Percentiles rank a stretch among this genome's conserved stretches.
Evolutionary conservation across 2,797 vertebrate genomes (phyloP).

Genomic region (Rhinoraja longicauda): DNA sequence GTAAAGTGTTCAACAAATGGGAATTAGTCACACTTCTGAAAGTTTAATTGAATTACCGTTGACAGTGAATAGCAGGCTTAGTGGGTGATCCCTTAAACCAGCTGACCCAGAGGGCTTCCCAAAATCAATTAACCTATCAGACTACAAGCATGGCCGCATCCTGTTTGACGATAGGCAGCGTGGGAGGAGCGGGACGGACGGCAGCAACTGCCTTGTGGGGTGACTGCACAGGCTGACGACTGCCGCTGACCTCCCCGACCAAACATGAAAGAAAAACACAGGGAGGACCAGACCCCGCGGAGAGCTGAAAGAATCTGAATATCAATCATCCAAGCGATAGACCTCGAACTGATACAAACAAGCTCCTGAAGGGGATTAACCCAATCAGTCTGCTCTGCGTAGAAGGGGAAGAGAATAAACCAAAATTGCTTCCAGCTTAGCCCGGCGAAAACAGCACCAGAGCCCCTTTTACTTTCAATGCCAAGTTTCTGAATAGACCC

Average conservation of each 20-base stretch:
- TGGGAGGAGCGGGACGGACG: conserved; percentile 62
- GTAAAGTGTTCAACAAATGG: conserved; percentile 67
- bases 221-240: conserved; percentile 47
- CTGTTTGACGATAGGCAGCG: conserved; percentile 52
- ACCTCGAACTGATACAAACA: conserved; percentile 45
- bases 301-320: conserved; percentile 51
- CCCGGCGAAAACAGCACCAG: not conserved
- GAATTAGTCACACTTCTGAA: conserved; percentile 78
- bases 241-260: conserved; percentile 50
- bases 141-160: conserved; percentile 59
- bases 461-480: conserved; percentile 19
- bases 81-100: conserved; percentile 59
- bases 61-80: conserved; percentile 73
- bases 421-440: conserved; percentile 29
- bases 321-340: conserved; percentile 51
- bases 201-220: conserved; percentile 69
- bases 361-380: conserved; percentile 45
- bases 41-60: conserved; percentile 92
- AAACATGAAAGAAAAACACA: conserved; percentile 56
- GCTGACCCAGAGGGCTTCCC: conserved; percentile 60
- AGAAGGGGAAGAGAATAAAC: conserved; percentile 7
- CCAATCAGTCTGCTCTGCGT: not conserved
- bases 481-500: not conserved
- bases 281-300: conserved; percentile 44
- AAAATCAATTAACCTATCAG: conserved; percentile 79